phyloP scores from a whole-genome alignment of 1,140 invertebrate genomes.

The Drosophila sulfurigaster region DNA sequence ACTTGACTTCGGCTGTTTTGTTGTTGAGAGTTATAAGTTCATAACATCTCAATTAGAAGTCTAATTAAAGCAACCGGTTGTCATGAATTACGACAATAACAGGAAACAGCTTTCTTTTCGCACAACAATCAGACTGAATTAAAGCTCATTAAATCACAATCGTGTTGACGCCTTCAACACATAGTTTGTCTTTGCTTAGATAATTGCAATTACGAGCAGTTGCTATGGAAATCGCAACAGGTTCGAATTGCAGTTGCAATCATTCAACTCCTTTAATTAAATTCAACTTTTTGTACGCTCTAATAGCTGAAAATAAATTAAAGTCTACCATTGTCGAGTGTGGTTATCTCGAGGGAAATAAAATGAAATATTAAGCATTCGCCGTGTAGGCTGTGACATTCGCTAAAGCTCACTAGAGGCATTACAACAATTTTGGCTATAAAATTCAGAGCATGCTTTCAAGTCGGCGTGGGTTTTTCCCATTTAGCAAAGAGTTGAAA shows the following conservation, averaged over 20 bases:
- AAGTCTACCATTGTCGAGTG: background rate
- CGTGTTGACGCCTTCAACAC: background rate
- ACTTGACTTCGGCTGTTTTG: background rate
- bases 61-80: constrained; percentile 25
- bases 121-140: background rate
- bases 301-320: background rate
- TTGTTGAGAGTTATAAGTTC: constrained; percentile 14
- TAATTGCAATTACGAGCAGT: background rate
- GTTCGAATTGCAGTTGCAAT: background rate
- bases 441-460: background rate
- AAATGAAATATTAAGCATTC: constrained; percentile 53
- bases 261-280: background rate
- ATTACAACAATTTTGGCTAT: background rate
- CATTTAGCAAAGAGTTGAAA: background rate
- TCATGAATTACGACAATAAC: background rate
- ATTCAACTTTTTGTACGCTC: background rate
- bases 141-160: constrained; percentile 1
- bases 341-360: background rate
- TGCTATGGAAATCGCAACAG: background rate
- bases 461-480: constrained; percentile 1
- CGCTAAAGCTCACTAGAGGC: constrained; percentile 9
- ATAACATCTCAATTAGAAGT: constrained; percentile 34
- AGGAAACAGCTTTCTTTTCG: background rate
- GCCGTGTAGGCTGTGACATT: constrained; percentile 28
- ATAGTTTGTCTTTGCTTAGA: background rate